These are phyloP conservation scores for Chascanopsetta lugubris DNA, from an alignment of 2,113 vertebrate genomes.

Conservation along the genomic window DNA sequence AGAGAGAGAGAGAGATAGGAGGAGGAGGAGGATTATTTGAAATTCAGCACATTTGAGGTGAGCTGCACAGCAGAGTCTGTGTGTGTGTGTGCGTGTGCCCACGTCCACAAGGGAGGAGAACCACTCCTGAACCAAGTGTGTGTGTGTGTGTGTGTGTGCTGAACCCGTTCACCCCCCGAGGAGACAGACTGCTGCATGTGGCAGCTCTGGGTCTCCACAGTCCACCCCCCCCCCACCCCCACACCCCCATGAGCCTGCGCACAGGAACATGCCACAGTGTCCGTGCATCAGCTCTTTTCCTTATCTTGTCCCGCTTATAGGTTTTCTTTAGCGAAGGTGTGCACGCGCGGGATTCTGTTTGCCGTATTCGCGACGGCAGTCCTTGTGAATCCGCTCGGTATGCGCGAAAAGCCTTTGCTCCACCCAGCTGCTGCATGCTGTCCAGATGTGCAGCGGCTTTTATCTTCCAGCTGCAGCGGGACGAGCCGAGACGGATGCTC, in stretches of 20 bases:
- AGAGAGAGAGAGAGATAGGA: no score
- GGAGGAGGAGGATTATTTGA: not conserved
- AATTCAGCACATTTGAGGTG: slow-evolving; percentile 1
- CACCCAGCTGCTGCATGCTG: not conserved
- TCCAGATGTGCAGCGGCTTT: not conserved
- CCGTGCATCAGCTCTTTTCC: not conserved
- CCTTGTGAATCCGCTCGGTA: not conserved
- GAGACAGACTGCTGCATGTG: slow-evolving; percentile 1
- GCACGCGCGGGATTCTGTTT: no score
- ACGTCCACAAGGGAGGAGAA: not conserved
- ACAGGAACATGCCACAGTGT: not conserved
- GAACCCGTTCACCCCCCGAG: slow-evolving; percentile 26
- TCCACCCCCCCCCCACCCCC: no score
- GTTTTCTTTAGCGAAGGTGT: not conserved
- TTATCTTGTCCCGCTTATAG: not conserved
- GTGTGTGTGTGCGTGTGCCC: not conserved
- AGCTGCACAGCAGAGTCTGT: not conserved
- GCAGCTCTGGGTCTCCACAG: no score
- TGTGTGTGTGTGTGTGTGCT: no score
- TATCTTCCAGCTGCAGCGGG: not conserved
- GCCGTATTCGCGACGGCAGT: no score
- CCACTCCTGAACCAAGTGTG: not conserved
- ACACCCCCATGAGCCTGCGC: no score
- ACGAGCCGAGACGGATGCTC: not conserved
- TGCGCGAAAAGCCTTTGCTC: not conserved